Base-by-base conservation (phyloP, 2,797 vertebrate genomes). In the Sebastes miniatus region DNA sequence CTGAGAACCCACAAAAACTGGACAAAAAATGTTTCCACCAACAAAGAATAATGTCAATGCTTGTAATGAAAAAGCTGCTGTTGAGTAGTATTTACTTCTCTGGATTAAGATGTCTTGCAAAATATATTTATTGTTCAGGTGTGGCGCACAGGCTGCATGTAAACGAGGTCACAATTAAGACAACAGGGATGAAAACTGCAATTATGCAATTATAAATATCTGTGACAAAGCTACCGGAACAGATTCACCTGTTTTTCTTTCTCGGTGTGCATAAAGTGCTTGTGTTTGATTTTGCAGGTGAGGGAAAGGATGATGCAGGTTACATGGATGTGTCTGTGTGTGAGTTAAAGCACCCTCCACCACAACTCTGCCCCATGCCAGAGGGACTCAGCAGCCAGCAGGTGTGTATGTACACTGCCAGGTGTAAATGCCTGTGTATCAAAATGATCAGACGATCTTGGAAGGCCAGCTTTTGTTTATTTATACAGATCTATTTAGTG, bases 361-460 rank as follows among this genome's bases (percentile, higher is more conserved):
- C 97, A 0, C 95, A 97, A 58, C 95, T 98, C 36, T 92, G 96
- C 43, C 97, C 97, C 3, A 97, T 97, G 97, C 97, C 97, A 0
- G 95, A 96, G 0, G 97, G 97, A 9, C 95, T 98, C 79, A 98
- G 90, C 84, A 95, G 93, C 1, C 97, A 97, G 85, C 97, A 98
- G 97, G 97, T 91, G 56, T 54, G 83, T 71, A 0, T 5, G 24
- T 10, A 11, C 13, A 2, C n/a, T 75, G 1, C 65, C 27, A 32
- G 6, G 8, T 50, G 36, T 8, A 22, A 13, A 20, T 47, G 6
- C 5, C 2, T 36, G 29, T 59, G 8, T 36, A 18, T 68, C 4
- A 32, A 6, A 22, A 18, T 24, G 8, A 67, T 0, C 1, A 39
- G n/a, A 27, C 57, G 10, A 36, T 14, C 14, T 16, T 58, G 3